Percentiles rank a stretch among this genome's conserved stretches.
These are phyloP conservation scores for Ceratoteleas bidentatus DNA, from an alignment of 1,140 invertebrate species.

Conservation along the genomic window DNA sequence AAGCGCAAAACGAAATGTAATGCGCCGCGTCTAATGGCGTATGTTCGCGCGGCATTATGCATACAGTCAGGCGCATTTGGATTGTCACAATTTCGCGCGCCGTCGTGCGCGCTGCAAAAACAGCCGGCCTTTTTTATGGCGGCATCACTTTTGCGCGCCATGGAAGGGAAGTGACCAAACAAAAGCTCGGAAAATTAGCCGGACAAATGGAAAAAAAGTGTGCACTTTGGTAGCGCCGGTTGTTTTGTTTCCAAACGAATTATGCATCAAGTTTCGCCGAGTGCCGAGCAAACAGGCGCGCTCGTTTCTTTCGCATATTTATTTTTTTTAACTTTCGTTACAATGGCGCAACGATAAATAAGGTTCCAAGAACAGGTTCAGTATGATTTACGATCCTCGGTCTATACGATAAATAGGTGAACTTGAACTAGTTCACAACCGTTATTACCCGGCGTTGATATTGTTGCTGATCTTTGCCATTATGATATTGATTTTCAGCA, in stretches of 20 bases:
- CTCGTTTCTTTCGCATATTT: not conserved
- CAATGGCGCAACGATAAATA: not conserved
- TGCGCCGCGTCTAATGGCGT: constrained; percentile 72
- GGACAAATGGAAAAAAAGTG: constrained; percentile 24
- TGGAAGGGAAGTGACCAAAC: constrained; percentile 37
- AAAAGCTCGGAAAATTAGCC: constrained; percentile 59
- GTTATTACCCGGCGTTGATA: constrained; percentile 8
- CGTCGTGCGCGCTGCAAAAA: constrained; percentile 38
- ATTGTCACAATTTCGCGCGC: constrained; percentile 50
- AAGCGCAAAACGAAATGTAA: constrained; percentile 74
- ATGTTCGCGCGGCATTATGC: constrained; percentile 51
- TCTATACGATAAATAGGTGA: constrained; percentile 15
- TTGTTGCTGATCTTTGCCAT: not conserved
- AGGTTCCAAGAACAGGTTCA: not conserved
- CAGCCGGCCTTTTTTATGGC: constrained; percentile 35
- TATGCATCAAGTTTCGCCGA: constrained; percentile 3
- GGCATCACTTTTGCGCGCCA: constrained; percentile 52
- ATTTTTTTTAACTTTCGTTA: not conserved
- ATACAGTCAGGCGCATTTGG: constrained; percentile 29
- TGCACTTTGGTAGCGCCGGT: constrained; percentile 13
- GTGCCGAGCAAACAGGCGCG: too few relatives aligned
- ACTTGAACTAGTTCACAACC: constrained; percentile 46
- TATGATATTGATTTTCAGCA: constrained; percentile 22
- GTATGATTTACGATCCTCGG: not conserved
- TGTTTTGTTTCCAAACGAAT: constrained; percentile 29